Conservation (phyloP, 2,888 invertebrate genomes). For the Chymomyza caudatula region DNA sequence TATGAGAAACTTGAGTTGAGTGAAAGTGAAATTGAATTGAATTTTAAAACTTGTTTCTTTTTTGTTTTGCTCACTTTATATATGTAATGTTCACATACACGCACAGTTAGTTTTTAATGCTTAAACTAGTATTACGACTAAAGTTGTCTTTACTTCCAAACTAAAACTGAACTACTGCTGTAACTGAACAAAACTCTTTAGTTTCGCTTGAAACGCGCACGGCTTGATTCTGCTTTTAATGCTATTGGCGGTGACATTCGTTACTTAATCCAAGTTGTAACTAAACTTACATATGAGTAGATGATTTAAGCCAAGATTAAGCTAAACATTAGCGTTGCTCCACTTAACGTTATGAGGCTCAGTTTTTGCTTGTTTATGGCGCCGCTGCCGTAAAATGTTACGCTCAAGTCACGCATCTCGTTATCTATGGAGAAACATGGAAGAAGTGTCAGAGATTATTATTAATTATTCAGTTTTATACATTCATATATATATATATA, state of each 20-base stretch:
- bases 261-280: conserved; percentile 44
- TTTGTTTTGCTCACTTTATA: background rate
- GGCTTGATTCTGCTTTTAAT: no score
- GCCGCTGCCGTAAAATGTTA: conserved; percentile 77
- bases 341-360: conserved; percentile 52
- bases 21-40: conserved; percentile 22
- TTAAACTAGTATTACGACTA: conserved; percentile 35
- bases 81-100: background rate
- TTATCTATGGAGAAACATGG: conserved; percentile 68
- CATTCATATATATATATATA: background rate
- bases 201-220: background rate
- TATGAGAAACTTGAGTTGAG: conserved; percentile 36
- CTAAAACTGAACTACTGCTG: background rate
- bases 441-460: background rate
- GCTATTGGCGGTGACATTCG: conserved; percentile 69
- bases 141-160: conserved; percentile 13
- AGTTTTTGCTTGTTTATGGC: conserved; percentile 52
- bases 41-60: background rate
- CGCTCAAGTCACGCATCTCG: conserved; percentile 78
- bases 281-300: conserved; percentile 15
- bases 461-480: conserved; percentile 1
- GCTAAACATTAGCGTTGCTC: conserved; percentile 47
- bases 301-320: conserved; percentile 51
- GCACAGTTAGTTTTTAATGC: conserved; percentile 11
- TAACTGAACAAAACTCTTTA: background rate